Percentiles rank a stretch among this genome's conserved stretches.
Evolutionary conservation across 2,888 invertebrate genomes (phyloP).

Genomic region (Plagodis dolabraria): DNA sequence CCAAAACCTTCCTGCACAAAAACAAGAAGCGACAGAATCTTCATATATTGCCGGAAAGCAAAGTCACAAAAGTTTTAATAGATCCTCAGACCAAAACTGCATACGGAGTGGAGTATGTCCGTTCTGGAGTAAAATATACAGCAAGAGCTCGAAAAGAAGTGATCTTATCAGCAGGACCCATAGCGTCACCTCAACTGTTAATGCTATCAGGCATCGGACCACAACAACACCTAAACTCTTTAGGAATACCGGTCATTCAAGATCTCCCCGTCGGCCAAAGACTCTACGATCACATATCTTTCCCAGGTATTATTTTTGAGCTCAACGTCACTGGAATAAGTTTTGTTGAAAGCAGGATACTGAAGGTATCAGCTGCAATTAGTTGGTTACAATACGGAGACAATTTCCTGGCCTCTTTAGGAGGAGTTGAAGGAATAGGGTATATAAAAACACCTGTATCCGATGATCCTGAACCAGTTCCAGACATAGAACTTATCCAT

Average conservation of each 20-base stretch:
- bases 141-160: slow-evolving; percentile 90
- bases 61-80: slow-evolving; percentile 88
- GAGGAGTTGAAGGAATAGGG: slow-evolving; percentile 88
- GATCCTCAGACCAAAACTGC: slow-evolving; percentile 86
- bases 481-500: slow-evolving; percentile 88
- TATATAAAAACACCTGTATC: slow-evolving; percentile 87
- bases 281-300: slow-evolving; percentile 86
- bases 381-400: slow-evolving; percentile 70
- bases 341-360: slow-evolving; percentile 54
- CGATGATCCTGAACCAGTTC: slow-evolving; percentile 84
- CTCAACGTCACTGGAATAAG: slow-evolving; percentile 68
- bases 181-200: slow-evolving; percentile 95
- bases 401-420: slow-evolving; percentile 81
- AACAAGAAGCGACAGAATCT: slow-evolving; percentile 87
- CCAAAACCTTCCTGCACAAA: slow-evolving; percentile 86
- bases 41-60: slow-evolving; percentile 86
- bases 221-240: slow-evolving; percentile 75
- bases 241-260: slow-evolving; percentile 85
- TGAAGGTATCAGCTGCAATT: slow-evolving; percentile 44
- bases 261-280: slow-evolving; percentile 88
- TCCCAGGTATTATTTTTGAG: slow-evolving; percentile 75
- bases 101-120: slow-evolving; percentile 87
- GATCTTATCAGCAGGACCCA: slow-evolving; percentile 93
- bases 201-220: slow-evolving; percentile 93
- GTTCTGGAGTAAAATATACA: slow-evolving; percentile 72